phyloP scores from a whole-genome alignment of 2,797 vertebrate species.

The Epinephelus coioides region DNA sequence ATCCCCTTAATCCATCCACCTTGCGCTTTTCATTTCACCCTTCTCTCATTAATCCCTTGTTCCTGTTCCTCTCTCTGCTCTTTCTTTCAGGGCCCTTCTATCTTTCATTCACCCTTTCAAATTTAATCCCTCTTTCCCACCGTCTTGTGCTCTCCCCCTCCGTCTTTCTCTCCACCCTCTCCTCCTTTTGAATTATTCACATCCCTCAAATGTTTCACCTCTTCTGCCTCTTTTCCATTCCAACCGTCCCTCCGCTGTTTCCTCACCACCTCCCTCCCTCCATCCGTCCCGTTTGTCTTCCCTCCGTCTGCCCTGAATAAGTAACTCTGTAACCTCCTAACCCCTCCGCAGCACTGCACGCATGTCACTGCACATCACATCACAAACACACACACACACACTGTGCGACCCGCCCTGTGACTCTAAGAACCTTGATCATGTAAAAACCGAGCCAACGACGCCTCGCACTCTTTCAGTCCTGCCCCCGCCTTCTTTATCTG shows the following conservation, averaged over 20 bases:
- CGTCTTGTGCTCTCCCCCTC: background rate
- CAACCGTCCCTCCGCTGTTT: no score
- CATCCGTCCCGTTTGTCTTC: background rate
- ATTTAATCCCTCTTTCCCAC: constrained; percentile 9
- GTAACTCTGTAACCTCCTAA: constrained; percentile 65
- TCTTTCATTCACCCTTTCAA: constrained; percentile 12
- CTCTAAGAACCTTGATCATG: constrained; percentile 70
- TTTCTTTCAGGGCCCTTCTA: background rate
- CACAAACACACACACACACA: constrained; percentile 30
- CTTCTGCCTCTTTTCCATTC: background rate
- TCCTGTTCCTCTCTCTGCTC: background rate
- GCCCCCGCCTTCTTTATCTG: constrained; percentile 33
- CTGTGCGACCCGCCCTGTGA: constrained; percentile 48
- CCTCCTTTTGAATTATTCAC: constrained; percentile 6
- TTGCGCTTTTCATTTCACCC: constrained; percentile 8
- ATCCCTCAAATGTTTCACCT: constrained; percentile 1
- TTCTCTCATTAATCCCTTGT: constrained; percentile 11
- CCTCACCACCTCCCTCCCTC: background rate
- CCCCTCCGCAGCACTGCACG: constrained; percentile 51
- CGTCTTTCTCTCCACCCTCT: background rate
- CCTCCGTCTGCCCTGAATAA: constrained; percentile 32
- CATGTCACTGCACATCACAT: constrained; percentile 69
- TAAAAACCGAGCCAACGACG: constrained; percentile 39
- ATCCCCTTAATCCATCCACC: background rate
- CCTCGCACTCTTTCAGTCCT: constrained; percentile 34